phyloP scores from a whole-genome alignment of 2,888 invertebrate species.

The Xestia xanthographa region DNA sequence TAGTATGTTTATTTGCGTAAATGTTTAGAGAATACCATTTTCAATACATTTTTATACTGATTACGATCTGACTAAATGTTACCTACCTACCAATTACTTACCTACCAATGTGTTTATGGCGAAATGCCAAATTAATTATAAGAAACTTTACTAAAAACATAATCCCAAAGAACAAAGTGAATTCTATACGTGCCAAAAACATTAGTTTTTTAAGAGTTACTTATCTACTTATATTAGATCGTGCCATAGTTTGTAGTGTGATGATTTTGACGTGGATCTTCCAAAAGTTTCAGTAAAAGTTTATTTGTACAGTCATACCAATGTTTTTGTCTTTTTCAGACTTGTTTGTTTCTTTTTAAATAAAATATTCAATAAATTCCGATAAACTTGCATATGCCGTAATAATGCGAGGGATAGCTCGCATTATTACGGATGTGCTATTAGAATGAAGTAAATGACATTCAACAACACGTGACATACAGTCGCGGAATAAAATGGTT shows the following conservation, averaged over 20 bases:
- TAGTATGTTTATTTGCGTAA: not conserved
- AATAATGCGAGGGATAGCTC: no score
- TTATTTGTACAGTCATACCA: not conserved
- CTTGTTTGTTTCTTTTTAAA: not conserved
- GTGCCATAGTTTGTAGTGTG: slow-evolving; percentile 54
- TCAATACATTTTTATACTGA: not conserved
- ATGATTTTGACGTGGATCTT: not conserved
- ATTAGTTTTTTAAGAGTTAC: slow-evolving; percentile 67
- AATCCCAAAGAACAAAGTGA: slow-evolving; percentile 83
- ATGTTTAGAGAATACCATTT: not conserved
- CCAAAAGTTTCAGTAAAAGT: not conserved
- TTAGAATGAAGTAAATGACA: slow-evolving; percentile 36
- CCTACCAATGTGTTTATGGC: slow-evolving; percentile 26
- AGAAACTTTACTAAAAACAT: slow-evolving; percentile 40
- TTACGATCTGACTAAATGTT: slow-evolving; percentile 21
- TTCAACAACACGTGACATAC: slow-evolving; percentile 8
- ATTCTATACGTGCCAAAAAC: slow-evolving; percentile 87
- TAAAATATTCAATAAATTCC: not conserved
- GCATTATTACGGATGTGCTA: not conserved
- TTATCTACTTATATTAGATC: slow-evolving; percentile 35
- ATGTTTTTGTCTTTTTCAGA: not conserved
- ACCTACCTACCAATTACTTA: slow-evolving; percentile 28
- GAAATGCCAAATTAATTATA: slow-evolving; percentile 45
- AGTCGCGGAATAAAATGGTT: not conserved
- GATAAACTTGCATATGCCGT: not conserved